Conservation (phyloP, 2,888 invertebrate species). For the Drosophila longiperda region DNA sequence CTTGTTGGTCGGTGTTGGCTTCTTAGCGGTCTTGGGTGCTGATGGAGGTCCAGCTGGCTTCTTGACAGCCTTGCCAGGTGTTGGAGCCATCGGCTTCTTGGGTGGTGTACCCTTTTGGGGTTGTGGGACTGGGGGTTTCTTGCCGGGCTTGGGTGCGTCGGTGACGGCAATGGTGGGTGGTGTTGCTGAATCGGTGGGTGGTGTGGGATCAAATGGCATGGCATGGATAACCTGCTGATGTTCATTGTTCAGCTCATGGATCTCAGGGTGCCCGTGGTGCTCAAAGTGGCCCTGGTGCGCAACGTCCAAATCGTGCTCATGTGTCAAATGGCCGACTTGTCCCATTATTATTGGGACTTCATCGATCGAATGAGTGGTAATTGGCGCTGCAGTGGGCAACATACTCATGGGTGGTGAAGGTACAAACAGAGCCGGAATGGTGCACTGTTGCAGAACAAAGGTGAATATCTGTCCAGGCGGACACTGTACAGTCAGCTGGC, state of each 20-base stretch:
- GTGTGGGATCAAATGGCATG: constrained; percentile 45
- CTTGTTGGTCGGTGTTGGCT: constrained; percentile 64
- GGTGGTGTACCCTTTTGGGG: constrained; percentile 39
- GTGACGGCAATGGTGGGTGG: constrained; percentile 51
- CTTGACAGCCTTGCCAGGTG: constrained; percentile 55
- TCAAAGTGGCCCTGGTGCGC: not conserved
- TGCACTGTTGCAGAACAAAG: constrained; percentile 82
- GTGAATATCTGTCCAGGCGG: constrained; percentile 80
- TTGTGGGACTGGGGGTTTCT: constrained; percentile 62
- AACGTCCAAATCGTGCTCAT: not conserved
- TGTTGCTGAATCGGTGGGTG: constrained; percentile 53
- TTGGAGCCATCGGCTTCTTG: constrained; percentile 54
- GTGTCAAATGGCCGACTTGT: not conserved
- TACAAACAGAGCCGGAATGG: constrained; percentile 71
- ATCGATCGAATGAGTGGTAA: constrained; percentile 38
- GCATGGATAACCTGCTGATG: constrained; percentile 24
- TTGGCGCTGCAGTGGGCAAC: constrained; percentile 74
- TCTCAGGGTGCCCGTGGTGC: constrained; percentile 9
- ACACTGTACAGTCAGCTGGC: constrained; percentile 70
- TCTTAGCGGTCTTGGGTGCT: constrained; percentile 56
- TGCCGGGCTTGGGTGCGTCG: constrained; percentile 48
- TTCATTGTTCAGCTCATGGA: constrained; percentile 18
- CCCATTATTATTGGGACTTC: constrained; percentile 50
- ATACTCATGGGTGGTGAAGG: constrained; percentile 76
- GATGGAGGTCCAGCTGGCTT: constrained; percentile 48